phyloP scores from a whole-genome alignment of 2,113 vertebrate genomes.

The Ammospiza caudacuta region DNA sequence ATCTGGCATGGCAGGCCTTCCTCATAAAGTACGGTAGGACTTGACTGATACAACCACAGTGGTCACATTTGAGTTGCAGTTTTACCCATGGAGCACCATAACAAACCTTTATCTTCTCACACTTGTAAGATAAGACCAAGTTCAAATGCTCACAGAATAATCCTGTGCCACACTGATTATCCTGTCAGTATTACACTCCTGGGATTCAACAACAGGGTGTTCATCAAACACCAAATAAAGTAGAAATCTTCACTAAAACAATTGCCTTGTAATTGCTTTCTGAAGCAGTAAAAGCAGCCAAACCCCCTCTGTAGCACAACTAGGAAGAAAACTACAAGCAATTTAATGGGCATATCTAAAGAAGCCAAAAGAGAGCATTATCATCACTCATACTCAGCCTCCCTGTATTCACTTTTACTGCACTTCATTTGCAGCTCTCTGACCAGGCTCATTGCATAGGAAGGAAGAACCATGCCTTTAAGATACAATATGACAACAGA shows the following conservation, averaged over 20 bases:
- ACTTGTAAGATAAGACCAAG: background rate
- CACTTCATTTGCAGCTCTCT: background rate
- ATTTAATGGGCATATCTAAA: background rate
- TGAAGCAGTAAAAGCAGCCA: background rate
- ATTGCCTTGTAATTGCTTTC: background rate
- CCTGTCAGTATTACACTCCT: background rate
- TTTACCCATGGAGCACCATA: background rate
- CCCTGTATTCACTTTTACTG: background rate
- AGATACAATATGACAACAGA: fast-evolving
- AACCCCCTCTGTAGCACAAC: background rate
- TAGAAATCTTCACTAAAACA: background rate
- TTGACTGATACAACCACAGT: background rate
- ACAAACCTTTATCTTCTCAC: background rate
- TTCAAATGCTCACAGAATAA: background rate
- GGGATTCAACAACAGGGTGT: background rate
- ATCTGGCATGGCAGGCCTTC: background rate
- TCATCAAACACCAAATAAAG: background rate
- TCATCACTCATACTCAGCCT: background rate
- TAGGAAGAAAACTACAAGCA: background rate
- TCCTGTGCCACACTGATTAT: background rate
- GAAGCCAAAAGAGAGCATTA: background rate
- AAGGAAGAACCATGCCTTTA: background rate
- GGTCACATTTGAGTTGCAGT: background rate
- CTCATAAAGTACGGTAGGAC: background rate
- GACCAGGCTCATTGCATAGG: background rate